These are phyloP conservation scores for Petrolisthes manimaculis DNA, from an alignment of 2,888 invertebrate genomes.

Conservation along the genomic window DNA sequence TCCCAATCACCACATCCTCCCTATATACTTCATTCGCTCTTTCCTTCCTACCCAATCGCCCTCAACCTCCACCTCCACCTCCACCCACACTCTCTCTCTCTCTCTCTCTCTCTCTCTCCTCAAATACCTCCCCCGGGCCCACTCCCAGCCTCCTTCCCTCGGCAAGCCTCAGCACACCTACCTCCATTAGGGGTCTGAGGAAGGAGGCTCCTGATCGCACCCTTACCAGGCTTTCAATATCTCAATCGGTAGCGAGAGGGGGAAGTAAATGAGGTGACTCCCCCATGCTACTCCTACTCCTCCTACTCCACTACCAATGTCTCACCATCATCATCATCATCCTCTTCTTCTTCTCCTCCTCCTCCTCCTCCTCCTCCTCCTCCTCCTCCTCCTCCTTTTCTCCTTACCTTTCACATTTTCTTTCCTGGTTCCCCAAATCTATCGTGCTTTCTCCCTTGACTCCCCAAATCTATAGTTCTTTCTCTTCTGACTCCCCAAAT, in stretches of 20 bases:
- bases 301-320: background rate
- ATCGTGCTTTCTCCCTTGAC: background rate
- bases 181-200: constrained; percentile 2
- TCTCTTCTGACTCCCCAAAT: background rate
- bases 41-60: background rate
- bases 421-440: background rate
- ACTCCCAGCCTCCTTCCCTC: constrained; percentile 10
- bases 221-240: constrained; percentile 23
- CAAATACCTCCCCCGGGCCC: constrained; percentile 10
- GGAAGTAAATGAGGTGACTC: constrained; percentile 23
- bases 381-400: background rate
- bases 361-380: background rate
- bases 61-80: background rate
- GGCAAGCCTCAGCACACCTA: background rate
- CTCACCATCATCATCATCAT: background rate
- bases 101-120: background rate
- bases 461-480: background rate
- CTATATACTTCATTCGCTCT: too few species aligned
- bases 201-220: constrained; percentile 17
- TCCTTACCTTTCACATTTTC: background rate
- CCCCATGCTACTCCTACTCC: constrained; percentile 2
- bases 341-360: constrained; percentile 1
- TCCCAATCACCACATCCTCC: too few species aligned
- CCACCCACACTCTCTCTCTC: background rate
- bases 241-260: constrained; percentile 27